Evolutionary conservation across 2,888 invertebrate genomes (phyloP).

Genomic region (Acleris emargana): DNA sequence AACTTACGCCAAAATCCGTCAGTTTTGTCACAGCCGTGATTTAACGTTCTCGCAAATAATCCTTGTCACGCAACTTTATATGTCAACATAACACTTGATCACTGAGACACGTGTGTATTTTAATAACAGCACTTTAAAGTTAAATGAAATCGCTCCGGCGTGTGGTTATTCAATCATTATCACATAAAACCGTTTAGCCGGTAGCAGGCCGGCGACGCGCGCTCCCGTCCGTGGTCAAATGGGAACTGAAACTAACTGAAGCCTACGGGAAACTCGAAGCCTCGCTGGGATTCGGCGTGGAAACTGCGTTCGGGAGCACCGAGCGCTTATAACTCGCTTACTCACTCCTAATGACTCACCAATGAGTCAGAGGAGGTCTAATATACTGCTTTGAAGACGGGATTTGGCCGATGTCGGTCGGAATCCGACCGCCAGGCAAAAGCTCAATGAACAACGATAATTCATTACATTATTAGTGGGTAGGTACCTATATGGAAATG

Average conservation of each 20-base stretch:
- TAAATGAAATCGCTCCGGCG: conserved; percentile 40
- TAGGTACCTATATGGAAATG: conserved; percentile 56
- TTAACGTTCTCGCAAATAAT: conserved; percentile 41
- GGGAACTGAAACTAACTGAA: conserved; percentile 61
- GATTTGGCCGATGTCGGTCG: conserved; percentile 53
- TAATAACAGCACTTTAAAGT: conserved; percentile 45
- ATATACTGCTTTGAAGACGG: conserved; percentile 39
- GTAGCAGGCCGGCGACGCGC: conserved; percentile 44
- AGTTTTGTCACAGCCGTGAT: conserved; percentile 38
- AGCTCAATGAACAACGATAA: conserved; percentile 76
- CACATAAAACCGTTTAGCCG: conserved; percentile 58
- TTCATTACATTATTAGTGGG: conserved; percentile 57
- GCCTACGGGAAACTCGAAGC: conserved; percentile 78
- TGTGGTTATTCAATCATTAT: conserved; percentile 74
- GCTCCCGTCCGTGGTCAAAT: conserved; percentile 56
- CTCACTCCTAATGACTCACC: conserved; percentile 55
- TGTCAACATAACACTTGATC: conserved; percentile 42
- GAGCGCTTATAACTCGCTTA: conserved; percentile 50
- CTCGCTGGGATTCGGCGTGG: conserved; percentile 71
- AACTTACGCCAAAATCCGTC: conserved; percentile 50
- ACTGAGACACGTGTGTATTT: conserved; percentile 43
- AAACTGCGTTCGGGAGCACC: conserved; percentile 51
- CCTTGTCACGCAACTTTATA: conserved; percentile 33
- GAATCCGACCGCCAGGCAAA: conserved; percentile 58
- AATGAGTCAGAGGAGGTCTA: conserved; percentile 64